Evolutionary conservation across 2,797 vertebrate species (phyloP), one percentile per base, ranked within the genome.

Genomic region (Peromyscus nudipes): DNA sequence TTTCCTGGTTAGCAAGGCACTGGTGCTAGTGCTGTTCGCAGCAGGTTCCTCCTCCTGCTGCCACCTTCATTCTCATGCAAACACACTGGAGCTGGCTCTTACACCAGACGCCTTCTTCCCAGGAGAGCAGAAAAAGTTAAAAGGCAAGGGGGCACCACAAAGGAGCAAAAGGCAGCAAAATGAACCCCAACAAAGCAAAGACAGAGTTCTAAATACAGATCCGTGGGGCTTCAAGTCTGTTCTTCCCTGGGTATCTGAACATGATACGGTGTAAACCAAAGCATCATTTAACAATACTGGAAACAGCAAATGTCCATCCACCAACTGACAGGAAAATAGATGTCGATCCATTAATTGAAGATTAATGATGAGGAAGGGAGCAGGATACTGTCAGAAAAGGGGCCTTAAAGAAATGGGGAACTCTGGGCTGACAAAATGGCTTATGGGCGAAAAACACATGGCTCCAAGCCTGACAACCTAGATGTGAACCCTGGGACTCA

Each of bases 61-160:
- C 19, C 34, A 60, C 71, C 80, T 92, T 95, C 79, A n/a, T 6
- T 77, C 79, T 80, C 0, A 87, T 21, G 29, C 73, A 89, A 90
- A 85, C 49, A 83, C n/a, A 60, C 69, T 40, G n/a, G 16, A 87
- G 31, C 9, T 40, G 85, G 7, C 17, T 46, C 65, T 82, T 46
- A 80, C 1, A 46, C n/a, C 11, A 60, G 2, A 23, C 91, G 83
- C 75, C 17, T 11, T 17, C 14, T n/a, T 8, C 64, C 49, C 25
- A 40, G 60, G 67, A 19, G 52, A 55, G 9, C 67, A 57, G 25
- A n/a, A 73, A 31, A 75, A 46, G 7, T 3, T 23, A 11, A 19
- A 64, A 0, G 1, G 40, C 4, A 6, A 81, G 11, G 43, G 46
- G 29, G 34, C 12, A 16, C 57, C 12, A 71, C 6, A 55, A 0